These are phyloP conservation scores for Xerus rutilus DNA, from an alignment of 2,797 vertebrate genomes.

Conservation along the genomic window DNA sequence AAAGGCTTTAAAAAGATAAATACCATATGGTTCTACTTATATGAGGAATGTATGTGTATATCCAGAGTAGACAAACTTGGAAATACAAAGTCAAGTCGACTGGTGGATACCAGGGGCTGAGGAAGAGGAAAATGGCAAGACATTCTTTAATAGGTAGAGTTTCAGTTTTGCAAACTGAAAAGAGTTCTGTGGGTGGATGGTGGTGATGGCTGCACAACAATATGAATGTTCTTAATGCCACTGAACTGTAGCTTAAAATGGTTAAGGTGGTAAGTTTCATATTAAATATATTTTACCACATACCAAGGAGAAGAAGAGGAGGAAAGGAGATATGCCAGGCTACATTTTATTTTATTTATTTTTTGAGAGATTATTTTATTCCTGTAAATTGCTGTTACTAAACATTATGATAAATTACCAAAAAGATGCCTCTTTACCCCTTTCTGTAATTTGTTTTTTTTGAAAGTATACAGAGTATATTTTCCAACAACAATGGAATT, in stretches of 20 bases:
- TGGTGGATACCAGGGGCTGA: neutral
- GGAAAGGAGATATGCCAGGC: neutral
- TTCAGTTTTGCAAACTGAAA: neutral
- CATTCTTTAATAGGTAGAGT: neutral
- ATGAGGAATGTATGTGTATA: no score
- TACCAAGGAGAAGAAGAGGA: neutral
- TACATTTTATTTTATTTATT: neutral
- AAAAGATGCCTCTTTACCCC: slow-evolving; percentile 61
- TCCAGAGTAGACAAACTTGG: neutral
- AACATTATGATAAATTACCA: slow-evolving; percentile 74
- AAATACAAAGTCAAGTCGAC: neutral
- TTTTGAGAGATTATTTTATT: slow-evolving; percentile 66
- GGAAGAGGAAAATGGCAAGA: neutral
- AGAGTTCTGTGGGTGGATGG: neutral
- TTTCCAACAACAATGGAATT: no score
- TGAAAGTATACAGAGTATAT: no score
- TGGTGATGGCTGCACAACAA: neutral
- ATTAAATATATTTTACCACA: neutral
- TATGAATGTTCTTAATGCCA: neutral
- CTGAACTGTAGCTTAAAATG: neutral
- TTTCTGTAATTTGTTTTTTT: slow-evolving; percentile 65
- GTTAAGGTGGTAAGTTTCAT: neutral
- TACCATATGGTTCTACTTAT: neutral
- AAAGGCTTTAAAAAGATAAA: neutral
- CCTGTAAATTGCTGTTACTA: slow-evolving; percentile 72